Conservation (phyloP, 2,797 vertebrate genomes). For the Xenentodon cancila region DNA sequence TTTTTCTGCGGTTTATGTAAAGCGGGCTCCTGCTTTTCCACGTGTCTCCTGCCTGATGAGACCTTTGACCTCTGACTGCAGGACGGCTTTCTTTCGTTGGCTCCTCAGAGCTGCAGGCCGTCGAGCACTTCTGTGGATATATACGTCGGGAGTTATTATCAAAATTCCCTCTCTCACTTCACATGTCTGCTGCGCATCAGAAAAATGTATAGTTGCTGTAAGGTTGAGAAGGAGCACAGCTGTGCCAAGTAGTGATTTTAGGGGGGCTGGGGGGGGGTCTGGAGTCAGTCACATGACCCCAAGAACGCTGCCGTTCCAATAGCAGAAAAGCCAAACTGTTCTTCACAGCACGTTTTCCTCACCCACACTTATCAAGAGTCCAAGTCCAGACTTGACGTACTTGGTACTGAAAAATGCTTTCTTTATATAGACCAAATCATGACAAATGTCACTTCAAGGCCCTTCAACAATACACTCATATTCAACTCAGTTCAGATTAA, state of each 20-base stretch:
- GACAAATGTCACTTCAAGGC: too few species aligned
- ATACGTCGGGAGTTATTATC: constrained; percentile 4
- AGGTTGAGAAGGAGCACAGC: neutral
- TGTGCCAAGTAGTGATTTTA: neutral
- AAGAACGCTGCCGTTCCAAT: too few species aligned
- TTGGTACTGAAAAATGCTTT: too few species aligned
- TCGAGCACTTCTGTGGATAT: constrained; percentile 58
- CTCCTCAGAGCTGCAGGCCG: constrained; percentile 14
- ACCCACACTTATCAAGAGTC: too few species aligned
- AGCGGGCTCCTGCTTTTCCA: constrained; percentile 20
- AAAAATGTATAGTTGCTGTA: neutral
- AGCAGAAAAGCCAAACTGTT: too few species aligned
- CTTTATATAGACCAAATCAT: too few species aligned
- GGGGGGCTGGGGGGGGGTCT: too few species aligned
- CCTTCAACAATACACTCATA: too few species aligned
- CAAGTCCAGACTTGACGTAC: too few species aligned
- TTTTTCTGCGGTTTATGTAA: constrained; percentile 23
- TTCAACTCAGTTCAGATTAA: too few species aligned
- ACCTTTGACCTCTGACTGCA: constrained; percentile 40
- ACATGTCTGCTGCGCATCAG: constrained; percentile 6
- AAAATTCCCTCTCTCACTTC: constrained; percentile 12
- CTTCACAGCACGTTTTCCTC: too few species aligned
- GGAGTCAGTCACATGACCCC: neutral
- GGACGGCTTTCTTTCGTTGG: constrained; percentile 10
- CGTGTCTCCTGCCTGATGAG: constrained; percentile 24